Evolutionary conservation across 2,113 vertebrate species (phyloP).

Genomic region (Rhea americana): DNA sequence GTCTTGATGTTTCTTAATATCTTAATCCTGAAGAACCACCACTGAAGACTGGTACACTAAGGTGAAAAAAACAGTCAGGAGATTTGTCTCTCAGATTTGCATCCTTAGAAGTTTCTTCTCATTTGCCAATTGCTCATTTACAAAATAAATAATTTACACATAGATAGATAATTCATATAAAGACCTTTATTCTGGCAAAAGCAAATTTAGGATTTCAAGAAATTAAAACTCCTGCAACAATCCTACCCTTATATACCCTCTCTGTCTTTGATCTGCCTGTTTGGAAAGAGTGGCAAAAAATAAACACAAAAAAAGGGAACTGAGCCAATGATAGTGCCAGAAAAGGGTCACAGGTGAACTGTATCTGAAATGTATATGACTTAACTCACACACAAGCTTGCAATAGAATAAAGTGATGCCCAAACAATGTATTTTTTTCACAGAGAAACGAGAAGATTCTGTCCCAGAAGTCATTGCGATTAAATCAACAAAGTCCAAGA

Average conservation of each 20-base stretch:
- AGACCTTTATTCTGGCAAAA: background rate
- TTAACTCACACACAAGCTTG: background rate
- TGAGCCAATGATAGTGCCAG: background rate
- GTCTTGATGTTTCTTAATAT: background rate
- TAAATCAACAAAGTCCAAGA: background rate
- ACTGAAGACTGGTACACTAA: background rate
- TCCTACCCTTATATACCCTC: background rate
- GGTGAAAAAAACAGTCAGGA: background rate
- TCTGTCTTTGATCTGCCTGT: background rate
- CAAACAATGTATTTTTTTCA: background rate
- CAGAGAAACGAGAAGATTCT: background rate
- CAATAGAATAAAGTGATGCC: background rate
- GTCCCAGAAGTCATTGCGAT: constrained; percentile 62
- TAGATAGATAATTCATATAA: background rate
- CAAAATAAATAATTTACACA: background rate
- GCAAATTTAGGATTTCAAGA: background rate
- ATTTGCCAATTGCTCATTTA: background rate
- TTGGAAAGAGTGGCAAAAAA: background rate
- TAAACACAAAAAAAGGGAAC: background rate
- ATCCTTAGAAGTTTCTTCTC: background rate
- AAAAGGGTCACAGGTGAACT: background rate
- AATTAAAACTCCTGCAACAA: background rate
- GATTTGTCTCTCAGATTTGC: background rate
- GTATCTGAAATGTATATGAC: background rate
- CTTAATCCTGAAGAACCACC: background rate